Percentiles rank a stretch among this genome's conserved stretches.
These are phyloP conservation scores for Panorpa germanica DNA, from an alignment of 2,888 invertebrate species.

Conservation along the genomic window DNA sequence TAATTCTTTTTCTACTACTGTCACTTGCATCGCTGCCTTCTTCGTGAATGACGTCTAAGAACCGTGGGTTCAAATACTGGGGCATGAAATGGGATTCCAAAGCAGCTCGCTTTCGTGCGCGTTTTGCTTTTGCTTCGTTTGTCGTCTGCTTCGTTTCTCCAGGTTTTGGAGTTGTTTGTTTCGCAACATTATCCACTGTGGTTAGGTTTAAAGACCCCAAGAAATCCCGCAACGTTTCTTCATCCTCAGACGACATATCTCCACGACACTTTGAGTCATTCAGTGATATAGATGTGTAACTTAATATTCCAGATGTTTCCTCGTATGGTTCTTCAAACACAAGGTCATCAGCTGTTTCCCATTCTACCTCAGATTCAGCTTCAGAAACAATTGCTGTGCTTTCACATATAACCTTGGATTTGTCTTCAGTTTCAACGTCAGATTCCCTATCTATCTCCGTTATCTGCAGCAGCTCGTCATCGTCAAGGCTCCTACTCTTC, in stretches of 20 bases:
- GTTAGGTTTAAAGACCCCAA: constrained; percentile 34
- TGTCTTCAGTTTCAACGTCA: constrained; percentile 2
- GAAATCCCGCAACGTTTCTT: constrained; percentile 31
- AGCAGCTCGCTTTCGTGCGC: constrained; percentile 31
- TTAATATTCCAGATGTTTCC: constrained; percentile 23
- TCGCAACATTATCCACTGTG: no score
- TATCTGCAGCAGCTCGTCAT: background rate
- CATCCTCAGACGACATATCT: constrained; percentile 33
- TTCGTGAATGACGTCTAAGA: constrained; percentile 59
- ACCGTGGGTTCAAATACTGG: constrained; percentile 38
- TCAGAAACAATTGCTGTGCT: constrained; percentile 38
- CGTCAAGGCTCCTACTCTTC: background rate
- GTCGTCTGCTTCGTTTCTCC: constrained; percentile 21
- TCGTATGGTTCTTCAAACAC: constrained; percentile 18
- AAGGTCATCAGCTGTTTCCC: constrained; percentile 31
- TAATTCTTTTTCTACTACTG: constrained; percentile 24
- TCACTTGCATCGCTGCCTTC: constrained; percentile 51
- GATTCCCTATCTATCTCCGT: background rate
- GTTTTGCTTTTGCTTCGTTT: constrained; percentile 22
- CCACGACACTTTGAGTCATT: constrained; percentile 24
- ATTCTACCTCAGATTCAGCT: constrained; percentile 40
- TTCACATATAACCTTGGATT: constrained; percentile 26
- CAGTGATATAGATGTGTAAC: constrained; percentile 25
- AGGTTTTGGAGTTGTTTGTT: no score
- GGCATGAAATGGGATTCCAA: constrained; percentile 35